These are phyloP conservation scores for Exaiptasia diaphana DNA, from an alignment of 64 coral and sea anemone species.

Conservation along the genomic window DNA sequence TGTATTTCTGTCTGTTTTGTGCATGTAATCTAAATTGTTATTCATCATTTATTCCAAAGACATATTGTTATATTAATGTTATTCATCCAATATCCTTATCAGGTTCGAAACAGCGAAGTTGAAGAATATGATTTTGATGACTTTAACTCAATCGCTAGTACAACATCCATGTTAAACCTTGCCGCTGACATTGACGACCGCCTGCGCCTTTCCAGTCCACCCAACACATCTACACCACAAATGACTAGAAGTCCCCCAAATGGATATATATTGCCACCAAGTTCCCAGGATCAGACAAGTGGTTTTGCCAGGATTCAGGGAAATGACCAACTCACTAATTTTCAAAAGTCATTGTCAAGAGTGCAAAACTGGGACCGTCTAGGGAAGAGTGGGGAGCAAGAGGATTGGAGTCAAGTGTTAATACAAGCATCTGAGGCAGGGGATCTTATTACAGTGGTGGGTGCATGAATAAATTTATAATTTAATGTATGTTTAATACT, in stretches of 20 bases:
- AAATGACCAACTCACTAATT: not conserved
- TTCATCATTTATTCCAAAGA: too few relatives aligned
- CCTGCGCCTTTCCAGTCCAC: not conserved
- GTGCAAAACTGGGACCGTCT: constrained; percentile 67
- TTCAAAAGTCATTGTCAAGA: constrained; percentile 62
- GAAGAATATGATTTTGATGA: constrained; percentile 97
- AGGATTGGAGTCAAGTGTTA: constrained; percentile 43
- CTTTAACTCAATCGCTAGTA: constrained; percentile 86
- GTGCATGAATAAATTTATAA: too few relatives aligned
- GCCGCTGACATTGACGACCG: constrained; percentile 1
- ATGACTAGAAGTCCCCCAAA: not conserved
- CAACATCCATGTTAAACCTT: constrained; percentile 67
- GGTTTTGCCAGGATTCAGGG: not conserved
- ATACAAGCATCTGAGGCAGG: constrained; percentile 54
- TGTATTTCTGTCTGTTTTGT: too few relatives aligned
- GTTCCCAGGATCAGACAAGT: not conserved
- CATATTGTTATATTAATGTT: too few relatives aligned
- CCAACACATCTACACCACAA: not conserved
- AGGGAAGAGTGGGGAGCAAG: not conserved
- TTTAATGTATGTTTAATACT: too few relatives aligned
- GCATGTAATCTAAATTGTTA: too few relatives aligned
- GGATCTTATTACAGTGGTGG: constrained; percentile 63
- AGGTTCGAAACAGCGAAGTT: constrained; percentile 37
- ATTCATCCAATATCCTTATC: too few relatives aligned
- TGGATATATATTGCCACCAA: not conserved